Conservation (phyloP, 1,140 invertebrate species). For the Physella acuta region DNA sequence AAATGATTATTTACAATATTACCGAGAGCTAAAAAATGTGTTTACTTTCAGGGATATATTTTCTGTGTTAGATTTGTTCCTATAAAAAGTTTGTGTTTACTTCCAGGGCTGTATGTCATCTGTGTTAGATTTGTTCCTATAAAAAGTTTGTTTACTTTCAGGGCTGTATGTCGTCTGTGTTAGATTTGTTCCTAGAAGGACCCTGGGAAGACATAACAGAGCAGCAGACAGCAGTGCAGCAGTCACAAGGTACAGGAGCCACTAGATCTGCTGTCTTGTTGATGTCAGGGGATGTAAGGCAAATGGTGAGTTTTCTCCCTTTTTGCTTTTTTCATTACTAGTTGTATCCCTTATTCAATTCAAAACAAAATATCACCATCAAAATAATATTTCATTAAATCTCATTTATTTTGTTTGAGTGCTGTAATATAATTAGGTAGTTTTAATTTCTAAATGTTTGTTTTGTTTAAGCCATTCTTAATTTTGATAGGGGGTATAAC, state of each 20-base stretch:
- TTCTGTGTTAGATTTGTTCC: constrained; percentile 74
- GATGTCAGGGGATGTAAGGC: constrained; percentile 21
- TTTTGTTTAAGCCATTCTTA: no score
- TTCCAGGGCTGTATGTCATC: constrained; percentile 72
- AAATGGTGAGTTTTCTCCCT: constrained; percentile 29
- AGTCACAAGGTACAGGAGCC: constrained; percentile 26
- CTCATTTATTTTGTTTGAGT: no score
- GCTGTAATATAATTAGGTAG: no score
- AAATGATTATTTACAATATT: no score
- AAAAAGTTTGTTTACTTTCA: constrained; percentile 49
- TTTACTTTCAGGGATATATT: constrained; percentile 71
- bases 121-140: constrained; percentile 72
- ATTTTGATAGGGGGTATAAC: no score
- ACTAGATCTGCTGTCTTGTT: constrained; percentile 66
- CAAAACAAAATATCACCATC: no score
- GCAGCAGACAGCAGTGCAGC: background rate
- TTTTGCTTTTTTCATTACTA: no score
- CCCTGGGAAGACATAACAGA: constrained; percentile 49
- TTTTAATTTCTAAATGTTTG: no score
- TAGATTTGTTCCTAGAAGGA: constrained; percentile 71
- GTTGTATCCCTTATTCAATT: no score
- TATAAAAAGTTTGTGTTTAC: no score
- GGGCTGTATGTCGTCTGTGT: constrained; percentile 73
- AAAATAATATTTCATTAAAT: no score
- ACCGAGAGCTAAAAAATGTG: no score